Evolutionary conservation across 2,797 vertebrate species (phyloP).

Genomic region (Gobionotothen gibberifrons): DNA sequence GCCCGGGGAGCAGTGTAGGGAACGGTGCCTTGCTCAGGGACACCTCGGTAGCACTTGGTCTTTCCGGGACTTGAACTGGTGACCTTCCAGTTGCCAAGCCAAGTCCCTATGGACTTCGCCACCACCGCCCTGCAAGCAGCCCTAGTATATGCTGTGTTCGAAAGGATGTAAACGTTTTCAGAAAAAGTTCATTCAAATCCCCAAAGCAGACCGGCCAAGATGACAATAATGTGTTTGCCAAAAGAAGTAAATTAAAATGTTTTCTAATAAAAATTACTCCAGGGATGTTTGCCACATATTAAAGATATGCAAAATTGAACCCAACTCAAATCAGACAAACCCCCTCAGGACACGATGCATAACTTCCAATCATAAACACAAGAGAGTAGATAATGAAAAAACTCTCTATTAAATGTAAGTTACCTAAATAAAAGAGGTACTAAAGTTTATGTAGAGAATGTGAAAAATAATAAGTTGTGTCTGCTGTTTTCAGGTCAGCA

Average conservation of each 20-base stretch:
- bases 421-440: not conserved
- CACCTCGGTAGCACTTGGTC: too few species aligned
- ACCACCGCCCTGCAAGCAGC: too few species aligned
- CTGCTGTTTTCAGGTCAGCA: slow-evolving; percentile 89
- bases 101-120: too few species aligned
- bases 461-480: slow-evolving; percentile 5
- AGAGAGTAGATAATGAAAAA: not conserved
- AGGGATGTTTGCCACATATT: not conserved
- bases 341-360: not conserved
- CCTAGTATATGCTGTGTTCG: too few species aligned
- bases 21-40: too few species aligned
- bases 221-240: not conserved
- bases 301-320: not conserved
- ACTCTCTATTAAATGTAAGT: not conserved
- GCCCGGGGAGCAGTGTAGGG: too few species aligned
- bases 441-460: not conserved
- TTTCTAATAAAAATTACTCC: not conserved
- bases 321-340: not conserved
- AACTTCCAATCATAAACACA: not conserved
- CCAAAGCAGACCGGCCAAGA: too few species aligned
- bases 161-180: too few species aligned
- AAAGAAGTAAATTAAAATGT: not conserved
- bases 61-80: too few species aligned
- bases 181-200: too few species aligned
- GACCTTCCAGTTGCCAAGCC: too few species aligned